These are phyloP conservation scores for Panthera leo DNA, from an alignment of 2,113 vertebrate genomes.

Conservation along the genomic window DNA sequence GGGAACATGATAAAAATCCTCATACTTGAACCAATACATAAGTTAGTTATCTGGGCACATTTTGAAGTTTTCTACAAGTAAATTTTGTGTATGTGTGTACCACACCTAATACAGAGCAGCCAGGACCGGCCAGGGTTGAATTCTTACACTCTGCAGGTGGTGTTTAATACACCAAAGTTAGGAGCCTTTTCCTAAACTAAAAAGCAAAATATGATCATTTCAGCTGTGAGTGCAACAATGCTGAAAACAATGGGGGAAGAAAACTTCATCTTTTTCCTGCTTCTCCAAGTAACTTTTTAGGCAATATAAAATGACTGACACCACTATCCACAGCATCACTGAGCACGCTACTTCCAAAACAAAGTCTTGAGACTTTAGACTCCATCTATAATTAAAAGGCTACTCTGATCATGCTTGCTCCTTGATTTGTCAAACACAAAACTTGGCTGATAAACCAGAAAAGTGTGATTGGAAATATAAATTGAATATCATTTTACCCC, in stretches of 20 bases:
- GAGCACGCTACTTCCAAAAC: background rate
- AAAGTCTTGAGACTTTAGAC: background rate
- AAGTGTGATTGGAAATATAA: conserved; percentile 14
- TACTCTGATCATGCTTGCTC: background rate
- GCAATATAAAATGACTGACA: background rate
- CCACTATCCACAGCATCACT: background rate
- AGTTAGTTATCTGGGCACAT: background rate
- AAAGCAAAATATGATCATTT: conserved; percentile 1
- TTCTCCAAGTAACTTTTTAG: background rate
- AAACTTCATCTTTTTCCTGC: background rate
- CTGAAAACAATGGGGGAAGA: background rate
- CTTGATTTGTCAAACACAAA: conserved; percentile 44
- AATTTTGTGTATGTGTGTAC: background rate
- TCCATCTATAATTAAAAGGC: conserved; percentile 8
- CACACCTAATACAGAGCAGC: background rate
- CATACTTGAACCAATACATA: background rate
- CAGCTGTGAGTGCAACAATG: background rate
- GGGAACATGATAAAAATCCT: conserved; percentile 41
- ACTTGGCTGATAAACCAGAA: conserved; percentile 36
- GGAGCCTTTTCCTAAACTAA: background rate
- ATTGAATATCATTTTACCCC: conserved; percentile 29
- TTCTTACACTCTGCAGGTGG: background rate
- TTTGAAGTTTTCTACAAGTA: conserved; percentile 42
- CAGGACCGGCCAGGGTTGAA: background rate
- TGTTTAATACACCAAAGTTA: background rate